phyloP scores from a whole-genome alignment of 2,113 vertebrate species.

The Dolichotis patagonum region DNA sequence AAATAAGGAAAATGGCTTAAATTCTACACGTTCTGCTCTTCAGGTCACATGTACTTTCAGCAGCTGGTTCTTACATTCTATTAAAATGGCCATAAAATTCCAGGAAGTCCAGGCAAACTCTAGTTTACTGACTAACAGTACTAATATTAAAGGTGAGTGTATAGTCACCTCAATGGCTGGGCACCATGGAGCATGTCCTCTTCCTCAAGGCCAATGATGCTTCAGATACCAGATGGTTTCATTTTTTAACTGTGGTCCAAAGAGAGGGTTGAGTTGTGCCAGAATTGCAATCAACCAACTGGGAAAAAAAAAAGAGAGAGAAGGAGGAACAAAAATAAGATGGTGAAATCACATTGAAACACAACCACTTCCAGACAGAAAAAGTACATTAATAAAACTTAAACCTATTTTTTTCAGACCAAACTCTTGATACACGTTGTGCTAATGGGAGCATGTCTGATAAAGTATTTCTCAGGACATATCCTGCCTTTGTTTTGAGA shows the following conservation, averaged over 20 bases:
- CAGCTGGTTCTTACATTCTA: background rate
- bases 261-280: conserved; percentile 96
- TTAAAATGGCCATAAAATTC: background rate
- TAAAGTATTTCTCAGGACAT: background rate
- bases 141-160: background rate
- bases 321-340: conserved; percentile 36
- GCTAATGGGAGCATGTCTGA: background rate
- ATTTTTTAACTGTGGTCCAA: conserved; percentile 93
- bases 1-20: background rate
- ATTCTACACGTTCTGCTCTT: background rate
- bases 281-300: conserved; percentile 99
- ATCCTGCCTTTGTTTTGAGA: background rate
- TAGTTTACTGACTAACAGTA: background rate
- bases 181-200: conserved; percentile 38
- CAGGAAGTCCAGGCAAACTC: background rate
- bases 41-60: background rate
- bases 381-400: background rate
- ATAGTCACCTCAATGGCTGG: conserved; percentile 82
- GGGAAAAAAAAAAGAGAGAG: conserved; percentile 57
- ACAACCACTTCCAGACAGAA: background rate
- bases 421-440: background rate
- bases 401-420: background rate
- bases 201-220: conserved; percentile 91
- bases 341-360: conserved; percentile 31
- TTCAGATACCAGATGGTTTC: conserved; percentile 94